These are phyloP conservation scores for Dryas iulia DNA, from an alignment of 1,140 invertebrate genomes.

Conservation along the genomic window DNA sequence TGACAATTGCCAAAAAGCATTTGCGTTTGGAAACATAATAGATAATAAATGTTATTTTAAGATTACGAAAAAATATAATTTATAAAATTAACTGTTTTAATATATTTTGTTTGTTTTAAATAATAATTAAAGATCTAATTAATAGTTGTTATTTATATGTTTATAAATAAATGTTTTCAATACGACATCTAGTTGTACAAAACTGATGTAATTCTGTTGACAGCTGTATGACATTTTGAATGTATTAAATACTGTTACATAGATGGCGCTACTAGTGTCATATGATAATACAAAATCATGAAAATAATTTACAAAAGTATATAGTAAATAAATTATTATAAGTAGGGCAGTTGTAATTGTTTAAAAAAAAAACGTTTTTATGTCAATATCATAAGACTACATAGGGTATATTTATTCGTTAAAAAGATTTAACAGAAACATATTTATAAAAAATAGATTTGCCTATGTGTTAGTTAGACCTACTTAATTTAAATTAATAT, in stretches of 20 bases:
- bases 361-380: too few relatives aligned
- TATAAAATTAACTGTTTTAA: not conserved
- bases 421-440: too few relatives aligned
- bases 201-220: too few relatives aligned
- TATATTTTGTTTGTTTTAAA: not conserved
- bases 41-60: not conserved
- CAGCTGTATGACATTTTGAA: not conserved
- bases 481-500: too few relatives aligned
- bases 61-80: not conserved
- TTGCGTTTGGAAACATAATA: not conserved
- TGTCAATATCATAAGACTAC: too few relatives aligned
- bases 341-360: too few relatives aligned
- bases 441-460: too few relatives aligned
- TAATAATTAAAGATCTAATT: not conserved
- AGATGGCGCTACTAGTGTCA: not conserved
- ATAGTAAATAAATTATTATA: too few relatives aligned
- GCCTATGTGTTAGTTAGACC: too few relatives aligned
- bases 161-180: not conserved
- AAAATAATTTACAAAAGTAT: too few relatives aligned
- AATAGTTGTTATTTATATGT: not conserved
- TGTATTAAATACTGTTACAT: not conserved
- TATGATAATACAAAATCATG: too few relatives aligned
- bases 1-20: not conserved
- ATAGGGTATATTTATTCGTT: too few relatives aligned
- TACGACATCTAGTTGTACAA: conserved; percentile 13